Percentiles rank a stretch among this genome's conserved stretches.
These are phyloP conservation scores for Megalops atlanticus DNA, from an alignment of 2,113 vertebrate species.

Conservation along the genomic window DNA sequence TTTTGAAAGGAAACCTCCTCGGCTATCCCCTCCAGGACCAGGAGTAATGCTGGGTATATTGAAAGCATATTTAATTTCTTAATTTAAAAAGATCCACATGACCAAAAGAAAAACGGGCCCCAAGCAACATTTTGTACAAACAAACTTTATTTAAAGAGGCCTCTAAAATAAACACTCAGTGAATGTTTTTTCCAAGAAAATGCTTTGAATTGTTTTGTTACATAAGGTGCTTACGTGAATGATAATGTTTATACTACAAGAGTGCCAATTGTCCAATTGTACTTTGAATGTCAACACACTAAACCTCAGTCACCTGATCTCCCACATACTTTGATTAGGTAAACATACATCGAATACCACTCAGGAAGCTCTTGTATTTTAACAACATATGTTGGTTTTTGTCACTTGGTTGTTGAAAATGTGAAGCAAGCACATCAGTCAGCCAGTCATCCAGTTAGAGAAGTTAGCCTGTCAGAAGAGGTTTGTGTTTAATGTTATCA, in stretches of 20 bases:
- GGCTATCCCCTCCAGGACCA: slow-evolving; percentile 40
- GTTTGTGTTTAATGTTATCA: too few relatives aligned
- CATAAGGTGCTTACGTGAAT: slow-evolving; percentile 44
- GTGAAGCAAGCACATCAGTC: too few relatives aligned
- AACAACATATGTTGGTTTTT: too few relatives aligned
- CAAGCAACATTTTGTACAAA: slow-evolving; percentile 64
- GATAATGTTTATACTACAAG: background rate
- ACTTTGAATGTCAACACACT: background rate
- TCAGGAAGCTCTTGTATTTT: too few relatives aligned
- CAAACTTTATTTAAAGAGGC: slow-evolving; percentile 55
- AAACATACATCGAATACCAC: too few relatives aligned
- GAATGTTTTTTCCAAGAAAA: slow-evolving; percentile 57
- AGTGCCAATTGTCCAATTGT: background rate
- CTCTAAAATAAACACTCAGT: slow-evolving; percentile 53
- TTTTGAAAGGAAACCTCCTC: slow-evolving; percentile 25
- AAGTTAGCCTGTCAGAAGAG: too few relatives aligned
- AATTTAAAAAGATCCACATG: slow-evolving; percentile 51
- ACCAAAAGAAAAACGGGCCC: slow-evolving; percentile 52
- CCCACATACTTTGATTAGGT: too few relatives aligned
- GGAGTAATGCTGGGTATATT: slow-evolving; percentile 40
- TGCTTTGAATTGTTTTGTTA: slow-evolving; percentile 61
- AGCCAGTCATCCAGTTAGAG: too few relatives aligned
- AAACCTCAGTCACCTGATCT: background rate
- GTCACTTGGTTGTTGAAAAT: too few relatives aligned
- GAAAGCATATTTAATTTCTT: slow-evolving; percentile 47